A percentile compares a stretch with the other conserved stretches of the same genome.
Evolutionary conservation across 2,888 invertebrate species (phyloP).

Genomic region (Heliconius aoede): DNA sequence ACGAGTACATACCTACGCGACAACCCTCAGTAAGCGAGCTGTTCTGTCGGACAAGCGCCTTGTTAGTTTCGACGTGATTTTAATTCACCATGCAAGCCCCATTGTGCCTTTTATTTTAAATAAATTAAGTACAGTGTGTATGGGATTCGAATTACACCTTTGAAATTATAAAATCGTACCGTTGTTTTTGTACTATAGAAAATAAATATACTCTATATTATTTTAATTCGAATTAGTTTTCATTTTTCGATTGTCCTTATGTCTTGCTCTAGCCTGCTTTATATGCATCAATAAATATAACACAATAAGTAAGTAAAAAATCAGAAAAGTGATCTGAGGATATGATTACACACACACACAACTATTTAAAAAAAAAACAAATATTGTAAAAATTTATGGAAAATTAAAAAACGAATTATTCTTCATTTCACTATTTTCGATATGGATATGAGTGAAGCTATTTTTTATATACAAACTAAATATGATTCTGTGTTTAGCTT

Average conservation of each 20-base stretch:
- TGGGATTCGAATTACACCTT: slow-evolving; percentile 28
- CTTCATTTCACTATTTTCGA: too few relatives aligned
- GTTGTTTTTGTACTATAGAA: slow-evolving; percentile 14
- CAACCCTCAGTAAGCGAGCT: slow-evolving; percentile 33
- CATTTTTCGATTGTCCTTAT: not conserved
- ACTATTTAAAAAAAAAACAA: too few relatives aligned
- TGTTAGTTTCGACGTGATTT: slow-evolving; percentile 38
- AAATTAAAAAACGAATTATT: too few relatives aligned
- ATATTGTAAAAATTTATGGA: too few relatives aligned
- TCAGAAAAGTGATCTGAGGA: too few relatives aligned
- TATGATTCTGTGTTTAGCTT: too few relatives aligned
- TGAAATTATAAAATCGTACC: slow-evolving; percentile 19
- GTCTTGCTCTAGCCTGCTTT: not conserved
- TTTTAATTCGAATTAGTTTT: not conserved
- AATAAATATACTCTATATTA: not conserved
- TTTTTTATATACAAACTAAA: too few relatives aligned
- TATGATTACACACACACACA: too few relatives aligned
- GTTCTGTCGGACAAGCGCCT: slow-evolving; percentile 34
- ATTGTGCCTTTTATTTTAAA: slow-evolving; percentile 35
- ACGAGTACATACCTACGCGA: not conserved
- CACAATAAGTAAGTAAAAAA: too few relatives aligned
- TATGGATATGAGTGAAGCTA: too few relatives aligned
- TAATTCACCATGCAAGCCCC: slow-evolving; percentile 32
- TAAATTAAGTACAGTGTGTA: slow-evolving; percentile 30
- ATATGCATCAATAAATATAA: not conserved